Conservation (phyloP, 2,113 vertebrate species). For the Chamaetylas fuelleborni region DNA sequence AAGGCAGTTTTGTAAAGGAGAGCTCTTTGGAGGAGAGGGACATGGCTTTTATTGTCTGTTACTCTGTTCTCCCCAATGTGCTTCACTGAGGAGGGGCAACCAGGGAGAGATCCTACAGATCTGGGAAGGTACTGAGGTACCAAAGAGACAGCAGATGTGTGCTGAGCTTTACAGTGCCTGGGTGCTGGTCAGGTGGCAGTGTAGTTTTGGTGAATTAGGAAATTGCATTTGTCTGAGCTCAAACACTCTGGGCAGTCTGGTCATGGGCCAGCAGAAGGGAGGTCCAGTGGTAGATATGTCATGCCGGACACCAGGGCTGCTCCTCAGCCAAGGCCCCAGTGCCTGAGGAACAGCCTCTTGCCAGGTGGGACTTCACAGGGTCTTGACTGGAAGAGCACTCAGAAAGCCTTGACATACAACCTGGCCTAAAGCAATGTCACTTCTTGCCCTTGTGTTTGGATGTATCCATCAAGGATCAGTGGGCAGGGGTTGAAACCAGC, state of each 20-base stretch:
- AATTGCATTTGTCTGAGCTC: not conserved
- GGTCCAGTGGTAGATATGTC: accelerated
- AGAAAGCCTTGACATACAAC: not conserved
- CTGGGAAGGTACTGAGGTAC: not conserved
- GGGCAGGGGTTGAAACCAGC: not conserved
- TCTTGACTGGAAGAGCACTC: not conserved
- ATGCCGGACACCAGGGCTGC: not conserved
- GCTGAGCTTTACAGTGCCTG: not conserved
- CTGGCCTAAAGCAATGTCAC: not conserved
- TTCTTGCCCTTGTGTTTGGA: not conserved
- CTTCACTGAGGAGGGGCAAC: not conserved
- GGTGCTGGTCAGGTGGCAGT: not conserved
- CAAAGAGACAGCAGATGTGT: not conserved
- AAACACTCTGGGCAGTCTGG: not conserved
- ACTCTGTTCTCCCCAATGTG: not conserved
- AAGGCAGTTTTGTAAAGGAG: not conserved
- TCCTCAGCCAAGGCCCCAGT: not conserved
- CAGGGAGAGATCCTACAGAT: not conserved
- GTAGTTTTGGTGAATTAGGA: not conserved
- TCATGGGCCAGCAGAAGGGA: not conserved
- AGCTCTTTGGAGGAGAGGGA: not conserved
- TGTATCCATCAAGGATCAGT: not conserved
- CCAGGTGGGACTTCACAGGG: not conserved
- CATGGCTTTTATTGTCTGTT: not conserved
- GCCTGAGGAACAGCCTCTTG: not conserved